A percentile compares a stretch with the other conserved stretches of the same genome.
Evolutionary conservation across 2,888 invertebrate species (phyloP).

Genomic region (Rapana venosa): DNA sequence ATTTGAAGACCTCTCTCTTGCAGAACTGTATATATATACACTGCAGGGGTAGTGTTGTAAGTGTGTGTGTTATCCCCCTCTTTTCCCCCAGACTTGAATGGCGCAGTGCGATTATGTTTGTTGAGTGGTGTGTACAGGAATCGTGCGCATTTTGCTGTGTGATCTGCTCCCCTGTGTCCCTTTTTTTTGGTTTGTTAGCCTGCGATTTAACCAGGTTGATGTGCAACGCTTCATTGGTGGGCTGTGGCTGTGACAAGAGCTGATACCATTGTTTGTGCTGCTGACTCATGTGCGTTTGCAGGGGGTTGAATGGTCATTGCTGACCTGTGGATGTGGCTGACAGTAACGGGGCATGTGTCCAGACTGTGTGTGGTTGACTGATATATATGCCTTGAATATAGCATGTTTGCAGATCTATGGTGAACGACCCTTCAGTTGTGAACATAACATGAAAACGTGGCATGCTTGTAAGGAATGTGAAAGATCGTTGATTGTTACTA

Average conservation of each 20-base stretch:
- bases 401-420: constrained; percentile 5
- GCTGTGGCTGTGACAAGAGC: too few relatives aligned
- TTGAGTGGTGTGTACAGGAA: neutral
- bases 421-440: neutral
- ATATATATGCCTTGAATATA: neutral
- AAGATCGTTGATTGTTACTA: too few relatives aligned
- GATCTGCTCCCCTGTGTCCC: neutral
- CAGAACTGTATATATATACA: neutral
- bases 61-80: neutral
- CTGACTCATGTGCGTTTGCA: too few relatives aligned
- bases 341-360: too few relatives aligned
- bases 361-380: neutral
- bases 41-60: neutral
- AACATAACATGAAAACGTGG: neutral
- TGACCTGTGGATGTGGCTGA: too few relatives aligned
- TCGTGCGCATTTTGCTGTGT: neutral
- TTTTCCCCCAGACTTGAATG: neutral
- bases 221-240: too few relatives aligned
- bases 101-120: neutral
- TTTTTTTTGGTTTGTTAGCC: too few relatives aligned
- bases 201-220: too few relatives aligned
- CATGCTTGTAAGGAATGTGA: neutral
- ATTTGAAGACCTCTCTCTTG: neutral
- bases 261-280: too few relatives aligned
- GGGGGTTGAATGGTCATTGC: too few relatives aligned